Conservation (phyloP, 1,140 invertebrate genomes). For the Drosophila erecta region DNA sequence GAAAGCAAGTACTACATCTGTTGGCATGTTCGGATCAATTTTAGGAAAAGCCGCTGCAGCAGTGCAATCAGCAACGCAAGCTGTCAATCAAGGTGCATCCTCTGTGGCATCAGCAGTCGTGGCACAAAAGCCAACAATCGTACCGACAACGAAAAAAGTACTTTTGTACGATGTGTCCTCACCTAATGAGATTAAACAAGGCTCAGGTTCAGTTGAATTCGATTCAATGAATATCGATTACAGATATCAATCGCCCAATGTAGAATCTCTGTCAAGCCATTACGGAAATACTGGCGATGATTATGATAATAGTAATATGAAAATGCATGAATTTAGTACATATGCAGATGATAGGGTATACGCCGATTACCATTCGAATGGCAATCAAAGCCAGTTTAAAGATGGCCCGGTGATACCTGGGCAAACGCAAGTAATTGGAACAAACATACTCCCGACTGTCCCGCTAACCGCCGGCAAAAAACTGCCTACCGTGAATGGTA, state of each 20-base stretch:
- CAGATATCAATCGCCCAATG: conserved; percentile 14
- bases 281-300: conserved; percentile 53
- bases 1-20: conserved; percentile 19
- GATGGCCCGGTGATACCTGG: background rate
- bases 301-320: conserved; percentile 68
- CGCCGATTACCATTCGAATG: conserved; percentile 51
- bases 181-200: conserved; percentile 11
- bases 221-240: conserved; percentile 34
- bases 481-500: conserved; percentile 82
- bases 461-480: conserved; percentile 77
- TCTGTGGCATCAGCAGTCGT: conserved; percentile 83
- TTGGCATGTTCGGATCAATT: conserved; percentile 74
- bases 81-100: conserved; percentile 81
- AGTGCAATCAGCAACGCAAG: conserved; percentile 84
- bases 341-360: conserved; percentile 29
- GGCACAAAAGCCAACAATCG: conserved; percentile 80
- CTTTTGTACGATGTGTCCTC: background rate
- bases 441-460: conserved; percentile 64
- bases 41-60: conserved; percentile 80
- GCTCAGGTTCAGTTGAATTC: background rate
- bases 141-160: conserved; percentile 35
- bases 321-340: conserved; percentile 21
- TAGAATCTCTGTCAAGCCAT: conserved; percentile 27
- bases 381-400: conserved; percentile 45
- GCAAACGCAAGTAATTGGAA: conserved; percentile 8